Percentiles rank a stretch among this genome's conserved stretches.
Conservation (phyloP, 2,797 vertebrate genomes). For the Echiichthys vipera region DNA sequence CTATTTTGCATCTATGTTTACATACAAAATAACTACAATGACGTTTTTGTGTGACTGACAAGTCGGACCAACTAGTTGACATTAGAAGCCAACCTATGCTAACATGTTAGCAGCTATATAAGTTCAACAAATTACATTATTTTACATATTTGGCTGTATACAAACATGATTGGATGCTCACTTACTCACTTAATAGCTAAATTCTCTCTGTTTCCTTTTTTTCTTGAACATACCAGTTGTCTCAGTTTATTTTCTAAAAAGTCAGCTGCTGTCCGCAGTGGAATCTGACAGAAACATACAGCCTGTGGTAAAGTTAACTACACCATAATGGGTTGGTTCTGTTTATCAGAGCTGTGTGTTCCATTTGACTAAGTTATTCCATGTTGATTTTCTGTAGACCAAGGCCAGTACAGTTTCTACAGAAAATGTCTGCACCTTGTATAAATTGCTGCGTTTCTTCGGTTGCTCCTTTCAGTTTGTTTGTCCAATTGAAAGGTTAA, state of each 20-base stretch:
- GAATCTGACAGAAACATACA: slow-evolving; percentile 10
- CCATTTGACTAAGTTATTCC: no score
- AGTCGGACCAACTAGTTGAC: no score
- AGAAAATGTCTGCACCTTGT: not conserved
- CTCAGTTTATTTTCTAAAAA: not conserved
- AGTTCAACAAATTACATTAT: not conserved
- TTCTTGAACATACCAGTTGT: not conserved
- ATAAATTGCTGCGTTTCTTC: not conserved
- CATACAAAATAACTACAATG: not conserved
- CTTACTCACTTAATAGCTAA: not conserved
- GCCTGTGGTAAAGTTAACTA: not conserved
- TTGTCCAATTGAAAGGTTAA: not conserved
- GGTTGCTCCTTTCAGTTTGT: slow-evolving; percentile 2
- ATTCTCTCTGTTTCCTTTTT: not conserved
- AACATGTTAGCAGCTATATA: not conserved
- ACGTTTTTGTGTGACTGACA: not conserved
- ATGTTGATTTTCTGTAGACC: no score
- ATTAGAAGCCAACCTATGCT: not conserved
- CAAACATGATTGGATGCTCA: not conserved
- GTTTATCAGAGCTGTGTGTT: not conserved
- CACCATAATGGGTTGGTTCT: not conserved
- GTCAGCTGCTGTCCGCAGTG: not conserved
- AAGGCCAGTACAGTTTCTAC: no score
- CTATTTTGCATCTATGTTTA: slow-evolving; percentile 1
- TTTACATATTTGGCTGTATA: not conserved